A percentile compares a stretch with the other conserved stretches of the same genome.
Evolutionary conservation across 2,888 invertebrate genomes (phyloP).

Genomic region (Timandra comae): DNA sequence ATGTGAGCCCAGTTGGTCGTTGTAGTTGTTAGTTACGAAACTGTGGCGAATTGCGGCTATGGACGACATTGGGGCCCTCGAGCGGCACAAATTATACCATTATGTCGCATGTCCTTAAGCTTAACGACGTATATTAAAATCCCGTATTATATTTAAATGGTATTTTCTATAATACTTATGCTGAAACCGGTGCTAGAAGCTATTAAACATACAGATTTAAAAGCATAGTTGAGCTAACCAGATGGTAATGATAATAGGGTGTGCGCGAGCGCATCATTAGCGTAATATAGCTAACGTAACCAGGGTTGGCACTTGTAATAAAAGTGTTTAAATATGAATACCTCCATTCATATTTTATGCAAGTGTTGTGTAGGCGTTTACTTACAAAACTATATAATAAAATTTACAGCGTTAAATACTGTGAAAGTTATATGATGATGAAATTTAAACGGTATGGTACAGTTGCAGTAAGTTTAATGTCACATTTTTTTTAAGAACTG

Average conservation of each 20-base stretch:
- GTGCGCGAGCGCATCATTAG: slow-evolving; percentile 39
- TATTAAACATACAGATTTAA: slow-evolving; percentile 27
- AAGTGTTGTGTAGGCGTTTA: neutral
- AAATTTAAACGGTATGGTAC: slow-evolving; percentile 1
- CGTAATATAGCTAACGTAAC: slow-evolving; percentile 11
- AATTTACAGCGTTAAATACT: slow-evolving; percentile 1
- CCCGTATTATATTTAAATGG: slow-evolving; percentile 8
- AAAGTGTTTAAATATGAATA: neutral
- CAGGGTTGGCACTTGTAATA: slow-evolving; percentile 25
- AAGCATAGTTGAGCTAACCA: slow-evolving; percentile 26
- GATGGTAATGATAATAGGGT: slow-evolving; percentile 31
- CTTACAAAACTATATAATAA: slow-evolving; percentile 2
- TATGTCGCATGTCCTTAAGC: slow-evolving; percentile 29
- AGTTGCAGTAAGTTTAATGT: too few relatives aligned
- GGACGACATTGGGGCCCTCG: slow-evolving; percentile 42
- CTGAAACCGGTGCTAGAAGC: slow-evolving; percentile 16
- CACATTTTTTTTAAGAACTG: too few relatives aligned
- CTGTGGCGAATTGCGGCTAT: slow-evolving; percentile 37
- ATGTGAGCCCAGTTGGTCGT: slow-evolving; percentile 26
- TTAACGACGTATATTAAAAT: slow-evolving; percentile 8
- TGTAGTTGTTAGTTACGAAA: slow-evolving; percentile 47
- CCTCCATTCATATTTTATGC: neutral
- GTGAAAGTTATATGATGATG: neutral
- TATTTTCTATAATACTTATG: slow-evolving; percentile 7
- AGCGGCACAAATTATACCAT: slow-evolving; percentile 39